Evolutionary conservation across 2,113 vertebrate species (phyloP).

Genomic region (Danionella cerebrum): DNA sequence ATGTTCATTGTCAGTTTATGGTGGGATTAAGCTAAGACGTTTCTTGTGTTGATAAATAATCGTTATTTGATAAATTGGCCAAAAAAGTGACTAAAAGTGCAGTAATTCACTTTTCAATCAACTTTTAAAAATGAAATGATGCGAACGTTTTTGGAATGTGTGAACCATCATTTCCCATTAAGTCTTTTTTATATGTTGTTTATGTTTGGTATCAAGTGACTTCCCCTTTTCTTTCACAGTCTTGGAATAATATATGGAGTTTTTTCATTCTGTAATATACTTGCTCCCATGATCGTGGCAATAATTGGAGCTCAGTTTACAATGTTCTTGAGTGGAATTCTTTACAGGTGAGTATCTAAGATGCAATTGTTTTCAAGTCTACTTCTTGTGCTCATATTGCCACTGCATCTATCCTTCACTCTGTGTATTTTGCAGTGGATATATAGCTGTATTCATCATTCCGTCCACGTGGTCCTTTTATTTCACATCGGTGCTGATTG

Average conservation of each 20-base stretch:
- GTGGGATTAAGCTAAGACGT: no score
- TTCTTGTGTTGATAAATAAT: no score
- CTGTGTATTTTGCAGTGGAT: slow-evolving; percentile 61
- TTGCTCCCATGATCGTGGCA: slow-evolving; percentile 80
- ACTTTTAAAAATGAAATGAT: no score
- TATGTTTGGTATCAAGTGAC: not conserved
- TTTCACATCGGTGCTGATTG: slow-evolving; percentile 86
- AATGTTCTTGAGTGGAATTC: slow-evolving; percentile 87
- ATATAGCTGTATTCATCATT: slow-evolving; percentile 88
- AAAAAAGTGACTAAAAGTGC: no score
- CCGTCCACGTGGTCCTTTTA: slow-evolving; percentile 91
- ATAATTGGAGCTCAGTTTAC: slow-evolving; percentile 76
- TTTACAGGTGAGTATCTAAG: slow-evolving; percentile 79
- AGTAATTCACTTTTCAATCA: no score
- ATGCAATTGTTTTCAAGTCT: not conserved
- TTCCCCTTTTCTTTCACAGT: slow-evolving; percentile 51
- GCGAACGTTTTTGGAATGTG: no score
- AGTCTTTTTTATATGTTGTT: no score
- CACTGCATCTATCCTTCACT: not conserved
- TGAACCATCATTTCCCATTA: no score
- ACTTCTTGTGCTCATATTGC: not conserved
- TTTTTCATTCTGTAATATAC: slow-evolving; percentile 87
- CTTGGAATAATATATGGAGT: slow-evolving; percentile 95
- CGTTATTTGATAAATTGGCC: no score
- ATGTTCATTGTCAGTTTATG: no score